Base-by-base conservation (phyloP, 2,113 vertebrate genomes). In the Xenopus borealis region DNA sequence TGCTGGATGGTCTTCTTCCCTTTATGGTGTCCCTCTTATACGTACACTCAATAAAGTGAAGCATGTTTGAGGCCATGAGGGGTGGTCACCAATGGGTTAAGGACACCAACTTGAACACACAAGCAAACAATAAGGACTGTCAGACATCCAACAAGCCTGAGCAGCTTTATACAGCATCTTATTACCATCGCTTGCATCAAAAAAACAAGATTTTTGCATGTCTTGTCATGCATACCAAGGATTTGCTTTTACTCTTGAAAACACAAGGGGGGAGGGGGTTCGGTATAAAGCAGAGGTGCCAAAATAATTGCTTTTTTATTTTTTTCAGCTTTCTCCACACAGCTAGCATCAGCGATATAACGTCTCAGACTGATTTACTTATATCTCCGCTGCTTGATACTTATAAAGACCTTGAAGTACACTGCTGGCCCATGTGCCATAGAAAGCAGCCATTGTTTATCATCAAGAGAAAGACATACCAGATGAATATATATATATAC, bases 221-320 rank as follows among this genome's bases (percentile, higher is more conserved):
- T 73, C 80, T 77, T 0, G 0, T 72, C 85, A 78, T 75, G 83
- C 72, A 4, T 27, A 0, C 1, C 62, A 10, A 17, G 79, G 20
- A 71, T 61, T 72, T 78, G 79, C 1, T 0, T 7, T 69, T 23
- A 20, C 57, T 20, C 18, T 73, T 0, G 11, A 17, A 16, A 14
- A 33, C 78, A 13, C 44, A 23, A 0, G 14, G 47, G 47, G 79
- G 69, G 69, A 3, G 23, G 23, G n/a, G n/a, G 71, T 19, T 27
- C 0, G n/a, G 68, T 27, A 72, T 66, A 66, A 61, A 59, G 52
- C 57, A 1, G 8, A 70, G 74, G 81, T 46, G 23, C 79, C 78
- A 83, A 78, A 83, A 89, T n/a, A 9, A 16, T n/a, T n/a, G 14
- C 17, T 79, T 72, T n/a, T 83, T 89, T 57, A 79, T 86, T 88